Evolutionary conservation across 1,140 invertebrate species (phyloP).

Genomic region (Drepana arcuata): DNA sequence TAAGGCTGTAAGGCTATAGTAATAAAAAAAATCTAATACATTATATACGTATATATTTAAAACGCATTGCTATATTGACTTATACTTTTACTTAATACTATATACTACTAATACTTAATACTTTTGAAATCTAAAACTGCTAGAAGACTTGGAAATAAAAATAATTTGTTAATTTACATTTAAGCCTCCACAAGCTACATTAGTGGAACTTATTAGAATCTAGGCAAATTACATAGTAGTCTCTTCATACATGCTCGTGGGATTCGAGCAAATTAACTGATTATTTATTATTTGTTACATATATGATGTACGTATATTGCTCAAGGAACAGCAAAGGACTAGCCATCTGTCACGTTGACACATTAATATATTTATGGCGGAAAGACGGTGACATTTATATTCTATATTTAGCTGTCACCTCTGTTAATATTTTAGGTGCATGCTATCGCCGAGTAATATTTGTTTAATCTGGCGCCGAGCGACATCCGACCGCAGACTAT

Average conservation of each 20-base stretch:
- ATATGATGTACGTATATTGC: too few relatives aligned
- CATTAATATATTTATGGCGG: neutral
- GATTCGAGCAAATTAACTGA: too few relatives aligned
- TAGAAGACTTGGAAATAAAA: too few relatives aligned
- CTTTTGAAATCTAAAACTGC: too few relatives aligned
- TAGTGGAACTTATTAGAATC: neutral
- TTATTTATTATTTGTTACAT: too few relatives aligned
- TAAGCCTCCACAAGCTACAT: neutral
- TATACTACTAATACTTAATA: too few relatives aligned
- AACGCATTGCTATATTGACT: too few relatives aligned
- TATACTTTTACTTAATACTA: too few relatives aligned
- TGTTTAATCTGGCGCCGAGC: slow-evolving; percentile 56
- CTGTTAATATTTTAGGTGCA: neutral
- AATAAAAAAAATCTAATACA: too few relatives aligned
- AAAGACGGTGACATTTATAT: neutral
- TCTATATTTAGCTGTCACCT: neutral
- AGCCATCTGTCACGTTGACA: neutral
- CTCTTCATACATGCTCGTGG: too few relatives aligned
- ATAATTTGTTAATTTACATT: neutral
- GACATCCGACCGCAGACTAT: slow-evolving; percentile 67
- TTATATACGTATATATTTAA: too few relatives aligned
- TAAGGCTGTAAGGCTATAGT: too few relatives aligned
- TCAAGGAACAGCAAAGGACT: neutral
- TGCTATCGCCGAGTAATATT: slow-evolving; percentile 53
- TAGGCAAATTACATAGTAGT: neutral